These are phyloP conservation scores for Sisyra terminalis DNA, from an alignment of 2,888 invertebrate species.

Conservation along the genomic window DNA sequence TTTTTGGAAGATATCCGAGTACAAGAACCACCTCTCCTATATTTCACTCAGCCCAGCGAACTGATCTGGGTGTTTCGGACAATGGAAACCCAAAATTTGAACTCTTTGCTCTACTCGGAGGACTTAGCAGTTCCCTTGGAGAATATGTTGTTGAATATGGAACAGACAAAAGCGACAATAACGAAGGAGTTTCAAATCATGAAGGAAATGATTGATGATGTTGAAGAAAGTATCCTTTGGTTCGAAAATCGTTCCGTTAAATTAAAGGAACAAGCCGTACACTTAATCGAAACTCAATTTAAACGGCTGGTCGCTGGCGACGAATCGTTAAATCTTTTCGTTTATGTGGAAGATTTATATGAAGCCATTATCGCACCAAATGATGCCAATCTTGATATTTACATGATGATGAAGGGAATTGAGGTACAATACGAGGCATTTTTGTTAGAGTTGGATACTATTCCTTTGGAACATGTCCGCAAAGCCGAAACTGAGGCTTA, in stretches of 20 bases:
- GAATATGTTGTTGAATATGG: constrained; percentile 30
- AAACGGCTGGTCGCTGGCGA: constrained; percentile 35
- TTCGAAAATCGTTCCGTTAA: constrained; percentile 33
- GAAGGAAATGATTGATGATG: constrained; percentile 24
- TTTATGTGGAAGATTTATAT: constrained; percentile 46
- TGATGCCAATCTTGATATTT: constrained; percentile 35
- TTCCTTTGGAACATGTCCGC: constrained; percentile 35
- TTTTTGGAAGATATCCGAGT: constrained; percentile 30
- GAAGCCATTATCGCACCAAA: constrained; percentile 39
- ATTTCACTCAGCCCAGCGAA: constrained; percentile 36
- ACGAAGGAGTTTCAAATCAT: constrained; percentile 25
- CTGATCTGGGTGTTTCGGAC: constrained; percentile 36
- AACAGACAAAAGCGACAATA: constrained; percentile 23
- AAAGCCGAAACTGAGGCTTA: constrained; percentile 33
- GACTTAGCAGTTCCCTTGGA: constrained; percentile 35
- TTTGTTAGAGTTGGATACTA: constrained; percentile 33
- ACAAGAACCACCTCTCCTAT: constrained; percentile 33
- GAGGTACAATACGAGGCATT: constrained; percentile 35
- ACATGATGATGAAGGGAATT: constrained; percentile 38
- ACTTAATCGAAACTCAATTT: constrained; percentile 37
- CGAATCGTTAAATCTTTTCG: constrained; percentile 35
- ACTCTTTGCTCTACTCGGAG: constrained; percentile 41
- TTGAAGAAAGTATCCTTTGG: constrained; percentile 27
- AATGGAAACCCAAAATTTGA: constrained; percentile 44
- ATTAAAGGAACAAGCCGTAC: constrained; percentile 34